Percentiles rank a stretch among this genome's conserved stretches.
phyloP scores from a whole-genome alignment of 2,888 invertebrate species.

The Mallateleia sp. region DNA sequence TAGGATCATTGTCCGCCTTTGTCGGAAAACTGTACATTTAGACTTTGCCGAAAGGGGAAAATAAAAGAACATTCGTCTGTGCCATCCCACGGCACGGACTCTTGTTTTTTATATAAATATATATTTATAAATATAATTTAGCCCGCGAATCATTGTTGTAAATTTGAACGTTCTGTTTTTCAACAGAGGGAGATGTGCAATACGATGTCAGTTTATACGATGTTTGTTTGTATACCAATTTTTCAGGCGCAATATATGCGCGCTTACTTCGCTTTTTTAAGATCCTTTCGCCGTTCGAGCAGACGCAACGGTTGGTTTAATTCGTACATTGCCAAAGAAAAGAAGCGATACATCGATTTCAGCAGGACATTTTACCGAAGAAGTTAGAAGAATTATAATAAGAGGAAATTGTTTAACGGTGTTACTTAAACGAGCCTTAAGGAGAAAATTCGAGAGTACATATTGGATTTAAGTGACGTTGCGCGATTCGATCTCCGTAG shows the following conservation, averaged over 20 bases:
- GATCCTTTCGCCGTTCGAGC: background rate
- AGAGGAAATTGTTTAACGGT: slow-evolving; percentile 30
- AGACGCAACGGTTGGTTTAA: slow-evolving; percentile 2
- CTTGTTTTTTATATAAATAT: slow-evolving; percentile 62
- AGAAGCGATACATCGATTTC: background rate
- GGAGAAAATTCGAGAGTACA: slow-evolving; percentile 42
- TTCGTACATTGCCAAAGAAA: slow-evolving; percentile 67
- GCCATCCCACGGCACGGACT: background rate
- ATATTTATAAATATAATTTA: slow-evolving; percentile 64
- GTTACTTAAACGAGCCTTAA: slow-evolving; percentile 62
- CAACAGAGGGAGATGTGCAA: slow-evolving; percentile 65
- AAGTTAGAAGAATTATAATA: background rate
- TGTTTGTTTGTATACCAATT: slow-evolving; percentile 46
- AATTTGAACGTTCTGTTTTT: slow-evolving; percentile 59
- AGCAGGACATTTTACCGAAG: background rate
- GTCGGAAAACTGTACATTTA: slow-evolving; percentile 16
- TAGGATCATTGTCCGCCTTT: slow-evolving; percentile 22
- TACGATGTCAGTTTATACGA: slow-evolving; percentile 60
- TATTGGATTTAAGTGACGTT: slow-evolving; percentile 21
- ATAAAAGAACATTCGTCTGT: slow-evolving; percentile 20
- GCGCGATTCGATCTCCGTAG: slow-evolving; percentile 18
- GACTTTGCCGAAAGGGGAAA: slow-evolving; percentile 9
- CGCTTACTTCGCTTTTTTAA: background rate
- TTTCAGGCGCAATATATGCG: slow-evolving; percentile 8
- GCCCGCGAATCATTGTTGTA: slow-evolving; percentile 54